Evolutionary conservation across 1,140 invertebrate species (phyloP).

Genomic region (Steinernema feltiae): DNA sequence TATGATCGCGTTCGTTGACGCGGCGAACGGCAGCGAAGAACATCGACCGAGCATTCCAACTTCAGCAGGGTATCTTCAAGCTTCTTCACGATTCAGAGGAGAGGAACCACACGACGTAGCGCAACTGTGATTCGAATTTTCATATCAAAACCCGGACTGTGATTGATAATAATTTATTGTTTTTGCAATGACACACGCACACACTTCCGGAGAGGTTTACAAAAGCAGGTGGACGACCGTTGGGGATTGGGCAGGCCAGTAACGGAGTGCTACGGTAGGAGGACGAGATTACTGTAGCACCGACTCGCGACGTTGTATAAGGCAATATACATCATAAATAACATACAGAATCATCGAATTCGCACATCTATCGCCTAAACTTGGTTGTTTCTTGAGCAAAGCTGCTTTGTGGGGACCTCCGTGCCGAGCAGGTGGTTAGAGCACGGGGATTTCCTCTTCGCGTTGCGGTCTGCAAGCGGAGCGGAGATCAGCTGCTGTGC

Average conservation of each 20-base stretch:
- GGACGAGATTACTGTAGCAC: neutral
- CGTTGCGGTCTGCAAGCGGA: neutral
- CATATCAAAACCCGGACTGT: neutral
- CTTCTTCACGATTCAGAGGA: neutral
- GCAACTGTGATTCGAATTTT: neutral
- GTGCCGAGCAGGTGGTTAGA: neutral
- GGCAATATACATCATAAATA: neutral
- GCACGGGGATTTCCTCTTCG: neutral
- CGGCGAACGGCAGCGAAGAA: neutral
- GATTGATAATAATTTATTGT: neutral
- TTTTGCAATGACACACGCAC: neutral
- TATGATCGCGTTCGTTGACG: neutral
- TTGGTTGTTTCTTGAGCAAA: constrained; percentile 4
- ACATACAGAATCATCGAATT: constrained; percentile 2
- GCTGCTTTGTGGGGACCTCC: neutral
- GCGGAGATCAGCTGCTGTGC: neutral
- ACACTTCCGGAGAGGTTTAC: neutral
- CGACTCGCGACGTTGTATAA: neutral
- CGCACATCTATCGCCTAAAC: neutral
- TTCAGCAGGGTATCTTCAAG: neutral
- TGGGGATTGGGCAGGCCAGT: constrained; percentile 1
- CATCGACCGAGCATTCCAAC: neutral
- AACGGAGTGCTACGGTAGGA: neutral
- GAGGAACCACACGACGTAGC: neutral
- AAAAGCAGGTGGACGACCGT: neutral